A percentile compares a stretch with the other conserved stretches of the same genome.
Conservation (phyloP, 2,797 vertebrate genomes). For the Coluber constrictor region DNA sequence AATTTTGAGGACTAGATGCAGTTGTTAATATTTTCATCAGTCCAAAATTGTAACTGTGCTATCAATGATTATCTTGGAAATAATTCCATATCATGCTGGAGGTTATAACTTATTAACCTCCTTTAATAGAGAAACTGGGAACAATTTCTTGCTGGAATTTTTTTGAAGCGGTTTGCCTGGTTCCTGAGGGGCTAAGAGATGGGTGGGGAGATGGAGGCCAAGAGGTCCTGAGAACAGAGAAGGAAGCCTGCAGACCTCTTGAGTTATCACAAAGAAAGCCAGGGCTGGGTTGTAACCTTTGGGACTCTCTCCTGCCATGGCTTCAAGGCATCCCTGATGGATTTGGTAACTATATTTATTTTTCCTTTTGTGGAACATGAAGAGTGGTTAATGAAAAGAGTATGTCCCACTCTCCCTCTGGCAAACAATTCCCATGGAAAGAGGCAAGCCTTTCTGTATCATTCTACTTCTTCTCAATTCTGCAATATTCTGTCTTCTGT, state of each 20-base stretch:
- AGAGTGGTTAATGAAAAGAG: background rate
- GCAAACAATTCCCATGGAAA: conserved; percentile 2
- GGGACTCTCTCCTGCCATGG: background rate
- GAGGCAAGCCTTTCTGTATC: background rate
- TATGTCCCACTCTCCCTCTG: background rate
- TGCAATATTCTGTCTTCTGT: background rate
- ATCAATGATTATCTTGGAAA: background rate
- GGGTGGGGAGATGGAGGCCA: background rate
- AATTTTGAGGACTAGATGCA: background rate
- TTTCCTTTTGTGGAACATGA: conserved; percentile 1
- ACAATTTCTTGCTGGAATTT: background rate
- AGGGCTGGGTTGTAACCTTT: background rate
- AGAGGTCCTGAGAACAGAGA: background rate
- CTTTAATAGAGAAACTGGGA: background rate
- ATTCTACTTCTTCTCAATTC: background rate
- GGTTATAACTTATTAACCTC: background rate
- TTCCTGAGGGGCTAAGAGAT: background rate
- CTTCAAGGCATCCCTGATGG: background rate
- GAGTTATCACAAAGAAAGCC: background rate
- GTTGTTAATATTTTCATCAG: background rate
- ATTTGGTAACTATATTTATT: background rate
- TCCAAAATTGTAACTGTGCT: background rate
- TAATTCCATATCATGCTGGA: background rate
- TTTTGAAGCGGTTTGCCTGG: background rate
- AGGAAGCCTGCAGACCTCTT: background rate